A percentile compares a stretch with the other conserved stretches of the same genome.
phyloP scores from a whole-genome alignment of 2,797 vertebrate species.

The Odontamblyopus rebecca region DNA sequence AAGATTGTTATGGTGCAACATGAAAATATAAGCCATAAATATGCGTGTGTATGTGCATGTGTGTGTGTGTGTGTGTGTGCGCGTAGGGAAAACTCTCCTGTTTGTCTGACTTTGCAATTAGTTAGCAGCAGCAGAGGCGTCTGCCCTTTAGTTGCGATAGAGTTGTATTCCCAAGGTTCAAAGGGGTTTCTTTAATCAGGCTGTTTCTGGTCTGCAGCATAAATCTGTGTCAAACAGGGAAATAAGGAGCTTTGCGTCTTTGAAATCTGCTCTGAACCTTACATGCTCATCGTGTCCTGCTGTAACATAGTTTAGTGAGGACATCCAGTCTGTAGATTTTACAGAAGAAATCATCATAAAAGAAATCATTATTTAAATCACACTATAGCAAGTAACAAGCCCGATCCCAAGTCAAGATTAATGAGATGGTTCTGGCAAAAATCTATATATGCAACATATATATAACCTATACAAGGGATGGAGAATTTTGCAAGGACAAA shows the following conservation, averaged over 20 bases:
- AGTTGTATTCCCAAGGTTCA: background rate
- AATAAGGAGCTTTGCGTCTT: constrained; percentile 1
- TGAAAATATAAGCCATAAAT: background rate
- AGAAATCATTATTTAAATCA: background rate
- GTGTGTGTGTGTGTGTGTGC: background rate
- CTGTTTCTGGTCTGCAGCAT: constrained; percentile 1
- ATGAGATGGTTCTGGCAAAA: background rate
- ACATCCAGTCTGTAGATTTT: background rate
- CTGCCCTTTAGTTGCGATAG: constrained; percentile 2
- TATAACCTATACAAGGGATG: no score
- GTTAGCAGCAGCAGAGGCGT: background rate
- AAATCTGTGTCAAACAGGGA: constrained; percentile 1
- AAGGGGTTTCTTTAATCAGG: constrained; percentile 8
- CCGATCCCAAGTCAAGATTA: background rate
- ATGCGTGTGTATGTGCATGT: background rate
- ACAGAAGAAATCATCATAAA: background rate
- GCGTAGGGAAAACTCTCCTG: background rate
- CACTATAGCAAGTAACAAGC: background rate
- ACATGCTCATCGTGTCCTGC: background rate
- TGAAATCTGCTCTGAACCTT: background rate
- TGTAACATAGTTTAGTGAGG: background rate
- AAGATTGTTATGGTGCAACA: background rate
- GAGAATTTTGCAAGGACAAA: no score
- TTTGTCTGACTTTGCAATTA: background rate
- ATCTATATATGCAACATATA: no score